Percentiles rank a stretch among this genome's conserved stretches.
Conservation (phyloP, 2,113 vertebrate species). For the Cnemophilus loriae region DNA sequence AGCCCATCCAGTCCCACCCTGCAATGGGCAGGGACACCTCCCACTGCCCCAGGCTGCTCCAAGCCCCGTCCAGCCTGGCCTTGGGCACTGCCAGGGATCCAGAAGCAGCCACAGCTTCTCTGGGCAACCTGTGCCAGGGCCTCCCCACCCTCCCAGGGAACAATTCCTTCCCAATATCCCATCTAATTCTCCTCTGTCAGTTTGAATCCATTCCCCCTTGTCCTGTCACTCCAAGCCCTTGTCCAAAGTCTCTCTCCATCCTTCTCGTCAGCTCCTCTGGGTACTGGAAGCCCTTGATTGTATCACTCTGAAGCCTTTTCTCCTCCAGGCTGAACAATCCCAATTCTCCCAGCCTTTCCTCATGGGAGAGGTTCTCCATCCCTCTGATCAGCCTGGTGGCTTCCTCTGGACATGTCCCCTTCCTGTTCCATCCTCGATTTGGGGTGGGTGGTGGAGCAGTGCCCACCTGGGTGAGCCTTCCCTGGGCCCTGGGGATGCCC, state of each 20-base stretch:
- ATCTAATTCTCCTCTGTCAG: accelerated
- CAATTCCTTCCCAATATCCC: accelerated
- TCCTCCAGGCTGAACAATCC: neutral
- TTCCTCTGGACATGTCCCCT: neutral
- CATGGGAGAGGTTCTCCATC: neutral
- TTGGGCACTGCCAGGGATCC: neutral
- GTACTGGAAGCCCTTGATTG: neutral
- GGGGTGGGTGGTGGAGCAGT: neutral
- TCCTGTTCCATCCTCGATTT: neutral
- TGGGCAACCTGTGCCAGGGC: neutral
- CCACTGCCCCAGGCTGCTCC: neutral
- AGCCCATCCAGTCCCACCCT: accelerated
- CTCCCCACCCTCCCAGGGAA: accelerated
- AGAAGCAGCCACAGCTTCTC: neutral
- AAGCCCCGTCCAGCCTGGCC: neutral
- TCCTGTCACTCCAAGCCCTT: neutral
- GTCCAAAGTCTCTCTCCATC: neutral
- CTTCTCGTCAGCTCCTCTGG: neutral
- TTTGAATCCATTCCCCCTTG: neutral
- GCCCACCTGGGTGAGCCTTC: neutral
- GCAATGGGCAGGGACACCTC: neutral
- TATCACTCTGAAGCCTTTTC: neutral
- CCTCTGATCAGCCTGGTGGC: neutral
- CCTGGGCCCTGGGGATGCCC: neutral
- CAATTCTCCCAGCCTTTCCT: neutral